A percentile compares a stretch with the other conserved stretches of the same genome.
Evolutionary conservation across 2,888 invertebrate species (phyloP).

Genomic region (Lasioglossum vierecki): DNA sequence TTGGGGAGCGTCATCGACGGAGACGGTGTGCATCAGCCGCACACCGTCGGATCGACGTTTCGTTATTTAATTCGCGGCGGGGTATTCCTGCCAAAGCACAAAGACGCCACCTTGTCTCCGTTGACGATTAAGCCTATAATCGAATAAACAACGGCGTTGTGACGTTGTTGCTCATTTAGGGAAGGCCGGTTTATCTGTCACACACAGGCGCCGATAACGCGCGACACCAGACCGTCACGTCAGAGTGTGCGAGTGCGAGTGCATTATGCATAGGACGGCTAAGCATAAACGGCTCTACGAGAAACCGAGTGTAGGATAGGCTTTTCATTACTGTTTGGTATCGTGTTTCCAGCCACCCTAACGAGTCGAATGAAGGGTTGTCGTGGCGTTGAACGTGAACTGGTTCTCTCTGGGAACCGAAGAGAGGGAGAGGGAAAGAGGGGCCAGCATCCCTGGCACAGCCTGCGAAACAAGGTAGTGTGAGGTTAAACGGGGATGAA

Average conservation of each 20-base stretch:
- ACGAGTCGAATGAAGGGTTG: conserved; percentile 81
- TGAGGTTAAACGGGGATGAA: conserved; percentile 77
- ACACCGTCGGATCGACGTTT: conserved; percentile 24
- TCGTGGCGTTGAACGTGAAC: conserved; percentile 70
- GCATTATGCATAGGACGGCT: conserved; percentile 67
- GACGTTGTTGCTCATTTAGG: conserved; percentile 68
- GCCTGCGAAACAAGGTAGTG: conserved; percentile 40
- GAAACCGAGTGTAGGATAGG: conserved; percentile 74
- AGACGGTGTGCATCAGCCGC: not conserved
- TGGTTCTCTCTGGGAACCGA: conserved; percentile 25
- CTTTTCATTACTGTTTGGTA: conserved; percentile 80
- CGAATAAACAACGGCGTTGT: conserved; percentile 65
- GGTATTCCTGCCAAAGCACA: conserved; percentile 40
- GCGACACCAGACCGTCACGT: conserved; percentile 6
- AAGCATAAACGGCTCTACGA: conserved; percentile 71
- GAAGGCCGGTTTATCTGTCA: conserved; percentile 71
- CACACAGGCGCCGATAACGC: conserved; percentile 69
- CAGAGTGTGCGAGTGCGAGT: conserved; percentile 15
- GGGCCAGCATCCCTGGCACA: conserved; percentile 29
- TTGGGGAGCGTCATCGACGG: conserved; percentile 6
- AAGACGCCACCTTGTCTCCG: conserved; percentile 51
- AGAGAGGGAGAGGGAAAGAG: conserved; percentile 12
- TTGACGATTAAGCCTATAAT: conserved; percentile 66
- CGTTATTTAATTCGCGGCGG: conserved; percentile 51
- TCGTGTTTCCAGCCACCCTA: conserved; percentile 79